These are phyloP conservation scores for Xiphophorus maculatus DNA, from an alignment of 2,113 vertebrate genomes.

Conservation along the genomic window DNA sequence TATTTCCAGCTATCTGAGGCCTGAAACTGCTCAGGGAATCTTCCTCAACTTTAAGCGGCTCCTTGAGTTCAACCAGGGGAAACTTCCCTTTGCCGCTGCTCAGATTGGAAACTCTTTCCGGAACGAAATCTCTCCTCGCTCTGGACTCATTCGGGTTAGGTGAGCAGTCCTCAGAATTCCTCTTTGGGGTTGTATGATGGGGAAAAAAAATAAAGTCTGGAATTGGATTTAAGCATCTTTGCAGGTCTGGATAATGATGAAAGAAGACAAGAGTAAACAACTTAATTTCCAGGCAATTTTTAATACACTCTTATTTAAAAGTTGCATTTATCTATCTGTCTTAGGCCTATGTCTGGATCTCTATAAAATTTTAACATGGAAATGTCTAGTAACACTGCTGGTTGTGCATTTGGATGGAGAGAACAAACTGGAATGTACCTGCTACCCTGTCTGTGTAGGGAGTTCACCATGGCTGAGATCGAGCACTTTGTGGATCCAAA, in stretches of 20 bases:
- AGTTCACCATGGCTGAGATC: conserved; percentile 99
- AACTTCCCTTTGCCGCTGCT: conserved; percentile 95
- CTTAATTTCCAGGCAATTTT: no score
- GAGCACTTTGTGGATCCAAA: conserved; percentile 98
- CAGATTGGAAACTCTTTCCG: conserved; percentile 99
- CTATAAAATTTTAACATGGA: neutral
- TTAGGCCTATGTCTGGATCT: neutral
- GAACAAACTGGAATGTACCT: neutral
- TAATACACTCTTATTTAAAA: no score
- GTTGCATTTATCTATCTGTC: no score
- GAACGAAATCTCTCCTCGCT: conserved; percentile 98
- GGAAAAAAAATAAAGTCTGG: neutral
- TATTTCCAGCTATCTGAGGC: conserved; percentile 89
- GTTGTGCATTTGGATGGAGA: neutral
- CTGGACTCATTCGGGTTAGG: conserved; percentile 97
- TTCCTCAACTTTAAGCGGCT: conserved; percentile 99
- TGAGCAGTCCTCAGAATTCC: conserved; percentile 58
- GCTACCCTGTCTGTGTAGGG: conserved; percentile 73
- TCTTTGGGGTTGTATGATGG: neutral
- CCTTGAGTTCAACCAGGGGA: conserved; percentile 98
- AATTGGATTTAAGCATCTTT: neutral
- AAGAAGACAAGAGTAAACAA: no score
- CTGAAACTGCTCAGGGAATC: conserved; percentile 99
- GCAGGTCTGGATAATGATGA: neutral
- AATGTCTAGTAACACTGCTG: neutral